Evolutionary conservation across 2,888 invertebrate genomes (phyloP), one percentile per base, ranked within the genome.

Genomic region (Polyommatus iphigenia): DNA sequence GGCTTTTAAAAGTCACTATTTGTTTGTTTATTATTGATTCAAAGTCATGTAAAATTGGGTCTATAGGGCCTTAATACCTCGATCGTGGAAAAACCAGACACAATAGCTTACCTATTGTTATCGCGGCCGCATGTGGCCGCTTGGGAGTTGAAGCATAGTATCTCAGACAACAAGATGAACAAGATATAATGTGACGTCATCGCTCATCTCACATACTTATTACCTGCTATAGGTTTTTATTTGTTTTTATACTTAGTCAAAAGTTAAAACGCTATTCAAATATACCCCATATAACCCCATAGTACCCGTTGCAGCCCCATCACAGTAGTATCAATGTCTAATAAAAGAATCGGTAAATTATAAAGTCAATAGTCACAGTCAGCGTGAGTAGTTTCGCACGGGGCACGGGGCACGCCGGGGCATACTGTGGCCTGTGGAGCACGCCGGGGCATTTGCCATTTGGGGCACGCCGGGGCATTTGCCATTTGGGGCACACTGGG

Each of bases 261-360:
- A 46, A 24, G 10, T 20, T 62, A 24, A 62, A 62, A 24, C 20
- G 24, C 5, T 5, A 54, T 54, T 54, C 62, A 20, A 62, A 62
- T 24, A 2, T 7, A n/a, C n/a, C 57, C 59, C 62, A 62, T 59
- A n/a, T 20, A 20, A 15, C 62, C 62, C 62, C 29, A 67, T 67
- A 67, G 20, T 24, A 32, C 67, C 67, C 67, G 67, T 32, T 67
- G 10, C 24, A 62, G 3, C 67, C 67, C 67, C 32, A 67, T 67
- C 29, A 67, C 67, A 67, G 15, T 0, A 18, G 67, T 32, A 67
- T 67, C 67, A 67, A 67, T 67, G 67, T 67, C 67, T 67, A 67
- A 67, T 67, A 67, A 67, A 67, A 67, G 67, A 67, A 67, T 67
- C 67, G 29, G 32, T 67, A 32, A 67, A 67, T 67, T 67, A 67